Base-by-base conservation (phyloP, 1,140 invertebrate species). In the Oryctes rhinoceros region DNA sequence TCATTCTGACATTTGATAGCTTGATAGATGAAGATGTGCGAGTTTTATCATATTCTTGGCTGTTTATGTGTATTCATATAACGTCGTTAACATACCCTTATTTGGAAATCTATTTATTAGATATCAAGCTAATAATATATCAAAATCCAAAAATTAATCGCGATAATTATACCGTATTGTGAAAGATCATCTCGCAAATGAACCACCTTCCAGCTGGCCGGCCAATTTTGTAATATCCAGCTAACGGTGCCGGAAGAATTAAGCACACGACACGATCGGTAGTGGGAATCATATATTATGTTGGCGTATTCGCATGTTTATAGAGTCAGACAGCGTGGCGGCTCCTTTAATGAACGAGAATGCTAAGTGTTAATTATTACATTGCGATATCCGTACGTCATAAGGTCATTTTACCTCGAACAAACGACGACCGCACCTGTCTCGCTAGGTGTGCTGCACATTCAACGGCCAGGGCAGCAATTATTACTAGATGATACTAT, bases 251-350 rank as follows among this genome's bases (percentile, higher is more conserved):
- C 49, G n/a, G n/a, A 4, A 77, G 76, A 49, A 77, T 77, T 49
- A 53, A 77, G 44, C 44, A 77, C 44, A 77, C 44, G 39, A 44
- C 48, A 30, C 24, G 49, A 49, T 44, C 44, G 76, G n/a, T 13
- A 11, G 20, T 13, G 44, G 49, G 49, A 77, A 77, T 77, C n/a
- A 44, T 49, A 77, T 49, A 77, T 49, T 49, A 49, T 44, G 76
- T 49, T 2, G 39, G 39, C 13, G 44, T 49, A 49, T 77, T 49
- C 44, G 76, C 44, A 49, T 44, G 44, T 44, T 49, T 49, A 77
- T 49, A 44, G 37, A 77, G 30, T 77, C 76, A 77, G 76, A 77
- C 76, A 49, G 76, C 76, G 76, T 77, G 76, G 76, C 76, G 76
- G 49, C 76, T 49, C 18, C 76, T 44, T 20, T 77, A 77, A 77